Base-by-base conservation (phyloP, 2,888 invertebrate genomes). In the Neoitamus cyanurus region DNA sequence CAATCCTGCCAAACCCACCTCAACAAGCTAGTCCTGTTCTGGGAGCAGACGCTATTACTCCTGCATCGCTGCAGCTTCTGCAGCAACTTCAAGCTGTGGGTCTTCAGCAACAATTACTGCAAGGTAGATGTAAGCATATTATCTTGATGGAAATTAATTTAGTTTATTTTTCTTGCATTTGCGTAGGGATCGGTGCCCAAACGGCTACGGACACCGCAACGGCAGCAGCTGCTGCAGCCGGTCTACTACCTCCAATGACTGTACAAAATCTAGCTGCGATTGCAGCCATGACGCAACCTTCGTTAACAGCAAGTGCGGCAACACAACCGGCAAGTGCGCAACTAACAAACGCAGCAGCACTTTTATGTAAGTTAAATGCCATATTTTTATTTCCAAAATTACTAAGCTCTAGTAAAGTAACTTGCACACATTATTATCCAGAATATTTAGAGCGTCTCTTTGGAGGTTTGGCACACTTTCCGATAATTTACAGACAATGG, bases 231-330 rank as follows among this genome's bases (percentile, higher is more conserved):
- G 90, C 90, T 73, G 90, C 91, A 82, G 89, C 93, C 84, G 92
- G 92, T 85, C 89, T 93, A 83, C 89, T 95, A 89, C 94, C 95
- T 87, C 97, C 97, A 42, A 96, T 97, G 92, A 96, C 96, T 88
- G 95, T 97, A 92, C 97, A 97, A 93, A 97, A 97, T 92, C 92
- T 98, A 89, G 97, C 97, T 87, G 97, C 97, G 80, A 92, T 98
- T 87, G 97, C 97, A 84, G 91, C 92, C 89, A 91, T 93, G 90
- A 89, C 90, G 87, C 93, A 90, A 90, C 92, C 87, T 88, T 92
- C 85, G 92, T 93, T 88, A 88, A 88, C 90, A 84, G 89, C 89
- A 86, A 88, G 90, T 87, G 87, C 88, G 84, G 84, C 86, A 7
- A 69, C 58, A 42, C 90, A 90, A 85, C 90, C 90, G 28, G 89